Conservation (phyloP, 2,888 invertebrate species). For the Aleiodes leptofemur region DNA sequence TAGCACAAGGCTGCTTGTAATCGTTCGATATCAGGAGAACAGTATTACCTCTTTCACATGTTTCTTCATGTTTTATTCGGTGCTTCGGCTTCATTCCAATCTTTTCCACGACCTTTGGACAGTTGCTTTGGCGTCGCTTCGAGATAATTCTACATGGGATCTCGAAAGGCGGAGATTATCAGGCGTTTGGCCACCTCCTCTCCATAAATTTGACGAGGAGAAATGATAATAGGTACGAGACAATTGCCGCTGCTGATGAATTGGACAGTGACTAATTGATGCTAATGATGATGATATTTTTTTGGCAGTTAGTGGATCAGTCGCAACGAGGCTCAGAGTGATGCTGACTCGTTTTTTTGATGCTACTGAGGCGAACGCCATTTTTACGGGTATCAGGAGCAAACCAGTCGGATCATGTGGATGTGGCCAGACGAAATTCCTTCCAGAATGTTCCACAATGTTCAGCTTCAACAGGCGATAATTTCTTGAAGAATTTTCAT, state of each 20-base stretch:
- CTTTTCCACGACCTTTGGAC: constrained; percentile 26
- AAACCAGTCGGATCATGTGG: neutral
- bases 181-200: constrained; percentile 4
- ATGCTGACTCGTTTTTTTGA: neutral
- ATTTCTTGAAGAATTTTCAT: no score
- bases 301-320: neutral
- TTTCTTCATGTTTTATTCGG: constrained; percentile 30
- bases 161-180: constrained; percentile 25
- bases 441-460: constrained; percentile 13
- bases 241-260: neutral
- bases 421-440: constrained; percentile 28
- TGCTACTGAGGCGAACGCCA: constrained; percentile 29
- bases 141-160: constrained; percentile 1
- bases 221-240: neutral
- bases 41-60: constrained; percentile 1
- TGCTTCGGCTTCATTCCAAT: neutral
- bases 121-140: neutral
- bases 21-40: constrained; percentile 30
- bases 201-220: neutral
- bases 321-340: neutral
- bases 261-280: no score
- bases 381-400: constrained; percentile 50
- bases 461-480: no score
- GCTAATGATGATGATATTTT: no score
- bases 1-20: neutral